These are phyloP conservation scores for Pachyuromys duprasi DNA, from an alignment of 2,797 vertebrate genomes.

Conservation along the genomic window DNA sequence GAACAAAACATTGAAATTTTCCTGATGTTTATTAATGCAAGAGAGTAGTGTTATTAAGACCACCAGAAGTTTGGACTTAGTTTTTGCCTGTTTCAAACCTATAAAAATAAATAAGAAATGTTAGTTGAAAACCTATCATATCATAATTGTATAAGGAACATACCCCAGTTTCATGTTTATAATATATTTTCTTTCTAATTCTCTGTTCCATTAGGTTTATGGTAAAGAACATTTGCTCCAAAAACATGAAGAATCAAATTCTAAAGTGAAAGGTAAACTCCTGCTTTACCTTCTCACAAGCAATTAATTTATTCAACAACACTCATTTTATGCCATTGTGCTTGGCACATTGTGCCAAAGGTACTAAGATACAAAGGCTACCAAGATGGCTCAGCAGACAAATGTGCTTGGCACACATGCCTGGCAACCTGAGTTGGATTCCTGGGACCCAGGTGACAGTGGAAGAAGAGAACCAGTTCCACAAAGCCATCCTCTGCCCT, in stretches of 20 bases:
- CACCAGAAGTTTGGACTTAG: background rate
- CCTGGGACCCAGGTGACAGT: background rate
- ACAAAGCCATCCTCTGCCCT: background rate
- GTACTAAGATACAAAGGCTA: background rate
- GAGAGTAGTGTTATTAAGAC: background rate
- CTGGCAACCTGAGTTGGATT: background rate
- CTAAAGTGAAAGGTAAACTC: slow-evolving; percentile 72
- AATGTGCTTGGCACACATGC: background rate
- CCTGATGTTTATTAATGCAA: background rate
- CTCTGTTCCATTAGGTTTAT: slow-evolving; percentile 62
- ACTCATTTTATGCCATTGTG: background rate
- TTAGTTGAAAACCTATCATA: slow-evolving; percentile 17
- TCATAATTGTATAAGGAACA: slow-evolving; percentile 6
- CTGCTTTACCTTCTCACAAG: background rate
- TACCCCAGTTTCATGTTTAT: background rate
- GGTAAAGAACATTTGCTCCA: slow-evolving; percentile 28
- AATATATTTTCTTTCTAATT: slow-evolving; percentile 58
- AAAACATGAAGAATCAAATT: slow-evolving; percentile 45
- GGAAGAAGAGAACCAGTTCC: background rate
- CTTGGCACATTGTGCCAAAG: background rate
- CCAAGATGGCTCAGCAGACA: background rate
- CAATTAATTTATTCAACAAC: background rate
- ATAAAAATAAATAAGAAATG: slow-evolving; percentile 30
- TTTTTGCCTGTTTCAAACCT: slow-evolving; percentile 23
- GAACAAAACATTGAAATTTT: slow-evolving; percentile 17